Conservation (phyloP, 2,113 vertebrate species). For the Pimephales promelas region DNA sequence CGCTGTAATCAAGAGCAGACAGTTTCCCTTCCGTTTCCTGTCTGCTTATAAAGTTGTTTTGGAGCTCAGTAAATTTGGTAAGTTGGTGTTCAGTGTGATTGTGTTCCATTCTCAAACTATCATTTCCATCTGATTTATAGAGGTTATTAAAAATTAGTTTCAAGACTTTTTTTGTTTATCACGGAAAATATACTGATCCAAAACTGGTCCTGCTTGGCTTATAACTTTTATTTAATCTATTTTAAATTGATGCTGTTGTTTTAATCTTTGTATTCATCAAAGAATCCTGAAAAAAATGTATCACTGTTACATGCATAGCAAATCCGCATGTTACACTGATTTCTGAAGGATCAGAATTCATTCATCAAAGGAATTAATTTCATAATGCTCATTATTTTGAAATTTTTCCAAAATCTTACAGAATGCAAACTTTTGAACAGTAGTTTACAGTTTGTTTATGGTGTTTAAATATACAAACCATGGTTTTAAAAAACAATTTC, state of each 20-base stretch:
- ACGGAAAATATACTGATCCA: not conserved
- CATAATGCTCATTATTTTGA: too few relatives aligned
- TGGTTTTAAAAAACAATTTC: too few relatives aligned
- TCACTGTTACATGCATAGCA: not conserved
- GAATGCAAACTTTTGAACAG: not conserved
- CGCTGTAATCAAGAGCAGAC: conserved; percentile 81
- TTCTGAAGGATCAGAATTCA: too few relatives aligned
- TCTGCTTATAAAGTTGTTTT: conserved; percentile 84
- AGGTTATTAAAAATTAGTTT: too few relatives aligned
- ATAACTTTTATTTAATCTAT: not conserved
- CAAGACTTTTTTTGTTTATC: not conserved
- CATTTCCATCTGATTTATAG: not conserved
- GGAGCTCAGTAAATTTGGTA: conserved; percentile 67
- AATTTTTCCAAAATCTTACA: not conserved
- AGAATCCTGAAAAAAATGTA: not conserved
- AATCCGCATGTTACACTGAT: too few relatives aligned
- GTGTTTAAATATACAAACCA: not conserved
- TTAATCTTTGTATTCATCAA: not conserved
- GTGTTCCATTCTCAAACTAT: too few relatives aligned
- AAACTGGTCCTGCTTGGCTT: not conserved
- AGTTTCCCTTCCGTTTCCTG: conserved; percentile 88
- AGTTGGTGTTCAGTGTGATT: not conserved
- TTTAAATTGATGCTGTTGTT: not conserved
- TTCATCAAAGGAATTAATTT: not conserved
- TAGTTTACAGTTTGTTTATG: not conserved